These are phyloP conservation scores for Eupsilia transversa DNA, from an alignment of 2,888 invertebrate species.

Conservation along the genomic window DNA sequence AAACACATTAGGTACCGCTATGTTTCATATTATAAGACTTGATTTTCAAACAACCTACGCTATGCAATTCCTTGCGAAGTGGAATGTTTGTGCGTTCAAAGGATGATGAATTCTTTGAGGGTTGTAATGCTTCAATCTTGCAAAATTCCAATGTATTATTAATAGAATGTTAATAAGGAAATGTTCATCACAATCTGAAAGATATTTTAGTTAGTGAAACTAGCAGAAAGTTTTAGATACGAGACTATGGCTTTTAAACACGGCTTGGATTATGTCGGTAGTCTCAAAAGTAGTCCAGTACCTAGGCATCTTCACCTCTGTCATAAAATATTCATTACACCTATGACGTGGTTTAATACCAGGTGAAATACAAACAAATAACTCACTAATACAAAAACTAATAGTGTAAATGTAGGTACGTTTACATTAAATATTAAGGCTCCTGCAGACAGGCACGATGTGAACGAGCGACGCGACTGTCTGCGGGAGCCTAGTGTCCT, in stretches of 20 bases:
- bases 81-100: conserved; percentile 30
- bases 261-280: not conserved
- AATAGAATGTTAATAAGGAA: not conserved
- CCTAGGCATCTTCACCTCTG: not conserved
- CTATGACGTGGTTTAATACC: not conserved
- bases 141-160: not conserved
- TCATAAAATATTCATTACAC: not conserved
- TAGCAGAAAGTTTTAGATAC: not conserved
- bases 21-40: conserved; percentile 29
- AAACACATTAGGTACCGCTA: conserved; percentile 14
- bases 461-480: too few relatives aligned
- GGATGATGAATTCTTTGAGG: not conserved
- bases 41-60: conserved; percentile 35
- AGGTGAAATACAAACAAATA: not conserved
- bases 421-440: not conserved
- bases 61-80: conserved; percentile 13
- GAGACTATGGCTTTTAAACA: not conserved
- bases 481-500: too few relatives aligned
- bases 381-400: not conserved
- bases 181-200: not conserved
- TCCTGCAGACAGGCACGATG: too few relatives aligned
- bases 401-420: not conserved
- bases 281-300: not conserved
- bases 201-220: not conserved
- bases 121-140: not conserved